Conservation (phyloP, 2,797 vertebrate genomes). For the Enteromius argenteus region DNA sequence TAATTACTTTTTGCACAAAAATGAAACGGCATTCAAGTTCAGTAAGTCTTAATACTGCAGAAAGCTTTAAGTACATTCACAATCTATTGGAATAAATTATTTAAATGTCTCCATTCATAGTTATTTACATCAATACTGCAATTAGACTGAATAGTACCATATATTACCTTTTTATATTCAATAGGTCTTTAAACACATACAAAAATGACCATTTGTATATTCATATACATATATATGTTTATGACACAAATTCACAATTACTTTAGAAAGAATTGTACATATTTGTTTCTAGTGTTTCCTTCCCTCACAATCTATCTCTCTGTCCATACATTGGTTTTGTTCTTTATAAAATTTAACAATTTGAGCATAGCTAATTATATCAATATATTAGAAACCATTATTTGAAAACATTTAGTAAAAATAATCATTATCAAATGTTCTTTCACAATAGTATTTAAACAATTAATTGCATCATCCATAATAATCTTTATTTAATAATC, state of each 20-base stretch:
- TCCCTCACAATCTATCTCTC: constrained; percentile 82
- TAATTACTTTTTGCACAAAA: constrained; percentile 91
- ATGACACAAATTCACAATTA: constrained; percentile 98
- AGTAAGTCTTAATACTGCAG: constrained; percentile 91
- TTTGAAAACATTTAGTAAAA: constrained; percentile 87
- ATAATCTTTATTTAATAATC: constrained; percentile 54
- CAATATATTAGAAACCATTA: constrained; percentile 88
- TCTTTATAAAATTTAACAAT: constrained; percentile 95
- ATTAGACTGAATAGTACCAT: constrained; percentile 88
- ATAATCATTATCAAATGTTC: constrained; percentile 85
- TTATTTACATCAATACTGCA: constrained; percentile 94
- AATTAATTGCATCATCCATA: constrained; percentile 69
- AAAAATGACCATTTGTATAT: constrained; percentile 90
- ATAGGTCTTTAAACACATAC: constrained; percentile 94
- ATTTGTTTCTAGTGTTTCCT: constrained; percentile 84
- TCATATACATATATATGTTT: constrained; percentile 91
- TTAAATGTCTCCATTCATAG: constrained; percentile 90
- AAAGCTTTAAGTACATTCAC: constrained; percentile 98
- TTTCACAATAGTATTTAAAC: constrained; percentile 73
- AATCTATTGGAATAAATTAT: constrained; percentile 93
- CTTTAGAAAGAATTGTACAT: constrained; percentile 96
- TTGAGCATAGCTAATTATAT: constrained; percentile 92
- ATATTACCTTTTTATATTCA: constrained; percentile 82
- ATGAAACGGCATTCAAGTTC: constrained; percentile 95
- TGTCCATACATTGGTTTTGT: constrained; percentile 78